These are phyloP conservation scores for Muntiacus reevesi DNA, from an alignment of 2,113 vertebrate genomes.

Conservation along the genomic window DNA sequence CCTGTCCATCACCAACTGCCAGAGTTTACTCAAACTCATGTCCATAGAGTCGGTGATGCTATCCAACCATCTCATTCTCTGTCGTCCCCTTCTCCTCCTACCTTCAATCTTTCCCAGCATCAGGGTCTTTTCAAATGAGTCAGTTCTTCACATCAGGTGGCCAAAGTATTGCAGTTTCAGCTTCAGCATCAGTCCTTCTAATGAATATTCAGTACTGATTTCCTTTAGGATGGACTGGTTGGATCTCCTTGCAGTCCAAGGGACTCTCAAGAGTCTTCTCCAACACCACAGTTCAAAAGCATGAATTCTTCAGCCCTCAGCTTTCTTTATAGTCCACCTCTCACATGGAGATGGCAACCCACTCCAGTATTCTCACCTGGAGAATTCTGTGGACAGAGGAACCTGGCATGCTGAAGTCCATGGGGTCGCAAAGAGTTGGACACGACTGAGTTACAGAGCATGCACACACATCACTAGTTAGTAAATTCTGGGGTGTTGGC, in stretches of 20 bases:
- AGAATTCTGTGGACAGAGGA: neutral
- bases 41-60: neutral
- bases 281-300: neutral
- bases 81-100: neutral
- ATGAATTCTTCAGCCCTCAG: neutral
- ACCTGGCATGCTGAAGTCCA: neutral
- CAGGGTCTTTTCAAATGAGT: neutral
- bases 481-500: neutral
- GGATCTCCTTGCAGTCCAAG: neutral
- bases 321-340: neutral
- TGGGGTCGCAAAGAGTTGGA: neutral
- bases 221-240: neutral
- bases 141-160: neutral
- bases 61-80: neutral
- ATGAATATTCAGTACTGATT: neutral
- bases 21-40: neutral
- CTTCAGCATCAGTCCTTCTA: neutral
- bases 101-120: neutral
- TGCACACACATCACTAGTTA: neutral
- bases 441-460: neutral
- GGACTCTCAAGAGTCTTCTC: neutral
- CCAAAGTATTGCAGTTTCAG: neutral
- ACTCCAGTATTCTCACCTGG: neutral
- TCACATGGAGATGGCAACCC: neutral
- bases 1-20: neutral